These are phyloP conservation scores for Tipula lateralis DNA, from an alignment of 2,888 invertebrate genomes.

Conservation along the genomic window DNA sequence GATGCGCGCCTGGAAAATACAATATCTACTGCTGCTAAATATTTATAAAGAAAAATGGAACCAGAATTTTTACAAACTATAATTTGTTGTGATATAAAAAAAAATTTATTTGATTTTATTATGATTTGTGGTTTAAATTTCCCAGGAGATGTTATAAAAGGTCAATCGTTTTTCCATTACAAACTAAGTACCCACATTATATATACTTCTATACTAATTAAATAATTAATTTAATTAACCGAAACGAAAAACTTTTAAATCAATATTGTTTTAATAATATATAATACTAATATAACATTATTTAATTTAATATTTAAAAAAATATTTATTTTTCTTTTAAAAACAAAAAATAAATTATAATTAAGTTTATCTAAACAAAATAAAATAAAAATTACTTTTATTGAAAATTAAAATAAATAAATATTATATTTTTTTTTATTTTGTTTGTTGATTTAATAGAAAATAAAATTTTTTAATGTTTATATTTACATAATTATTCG, in stretches of 20 bases:
- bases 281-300: slow-evolving; percentile 1
- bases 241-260: not conserved
- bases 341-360: not conserved
- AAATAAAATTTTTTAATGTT: slow-evolving; percentile 12
- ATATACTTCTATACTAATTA: not conserved
- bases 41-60: too few relatives aligned
- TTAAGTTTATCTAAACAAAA: slow-evolving; percentile 24
- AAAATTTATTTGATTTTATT: too few relatives aligned
- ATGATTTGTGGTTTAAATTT: too few relatives aligned
- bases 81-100: too few relatives aligned
- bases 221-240: not conserved
- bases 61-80: too few relatives aligned
- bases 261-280: not conserved
- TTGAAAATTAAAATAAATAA: slow-evolving; percentile 24
- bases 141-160: not conserved
- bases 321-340: not conserved
- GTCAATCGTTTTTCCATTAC: not conserved
- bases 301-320: slow-evolving; percentile 5
- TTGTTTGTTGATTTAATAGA: slow-evolving; percentile 24
- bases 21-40: too few relatives aligned
- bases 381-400: slow-evolving; percentile 11
- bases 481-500: slow-evolving; percentile 15
- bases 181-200: not conserved
- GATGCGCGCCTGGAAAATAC: too few relatives aligned
- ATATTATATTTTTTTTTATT: not conserved